Evolutionary conservation across 2,113 vertebrate genomes (phyloP), one percentile per base, ranked within the genome.

Genomic region (Lepus americanus): DNA sequence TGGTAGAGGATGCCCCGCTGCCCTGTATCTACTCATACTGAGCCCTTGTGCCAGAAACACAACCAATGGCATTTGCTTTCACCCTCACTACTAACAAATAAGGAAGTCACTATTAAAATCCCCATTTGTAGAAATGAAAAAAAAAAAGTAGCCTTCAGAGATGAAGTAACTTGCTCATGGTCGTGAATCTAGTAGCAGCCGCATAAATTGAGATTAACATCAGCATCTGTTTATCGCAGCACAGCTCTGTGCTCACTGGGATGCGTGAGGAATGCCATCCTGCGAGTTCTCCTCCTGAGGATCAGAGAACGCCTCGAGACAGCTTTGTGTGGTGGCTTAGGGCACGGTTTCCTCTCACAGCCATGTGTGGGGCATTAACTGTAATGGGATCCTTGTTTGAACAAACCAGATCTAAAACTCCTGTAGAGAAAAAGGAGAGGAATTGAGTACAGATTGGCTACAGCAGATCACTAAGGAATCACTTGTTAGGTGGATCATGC

Each of bases 101-200:
- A 80, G 9, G 17, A 49, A 72, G 27, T 11, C 79, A 55, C 22
- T 69, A 29, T 63, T 77, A 25, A 82, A 92, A 51, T 44, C 25
- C 2, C 3, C 23, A 66, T 1, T 59, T 87, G 14, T 4, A 59
- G 76, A 70, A 14, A 39, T 39, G 25, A 70, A 94, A 89, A 74
- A 29, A 44, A 19, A 14, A 64, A 55, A 64, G 17, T 6, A 53
- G 11, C 31, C 79, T 49, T 53, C 33, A 90, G 82, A 80, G 49
- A 55, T 74, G 25, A 66, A 66, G 81, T 59, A 72, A 31, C 39
- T 36, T 9, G 0, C 77, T 36, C 9, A 55, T 49, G 55, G 67
- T 78, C 64, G 59, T 64, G 9, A 74, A 92, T 82, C 81, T 44
- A 87, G 39, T 6, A 44, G n/a, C 29, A 89, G 95, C n/a, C 79